phyloP scores from a whole-genome alignment of 2,797 vertebrate species.

The Oreochromis grahami region DNA sequence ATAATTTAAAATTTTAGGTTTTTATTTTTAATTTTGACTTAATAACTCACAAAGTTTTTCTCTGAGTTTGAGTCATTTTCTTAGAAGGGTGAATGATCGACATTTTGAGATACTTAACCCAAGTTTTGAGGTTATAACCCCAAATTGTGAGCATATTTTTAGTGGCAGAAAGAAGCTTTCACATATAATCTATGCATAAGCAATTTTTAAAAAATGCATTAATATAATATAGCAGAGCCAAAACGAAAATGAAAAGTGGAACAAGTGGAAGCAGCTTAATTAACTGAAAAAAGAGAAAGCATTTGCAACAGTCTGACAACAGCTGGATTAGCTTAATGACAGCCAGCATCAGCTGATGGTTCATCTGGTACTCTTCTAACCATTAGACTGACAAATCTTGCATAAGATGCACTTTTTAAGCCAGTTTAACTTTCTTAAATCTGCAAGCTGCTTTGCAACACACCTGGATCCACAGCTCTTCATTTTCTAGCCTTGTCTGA shows the following conservation, averaged over 20 bases:
- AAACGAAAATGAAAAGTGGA: fast-evolving
- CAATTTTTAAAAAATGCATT: background rate
- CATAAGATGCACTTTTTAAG: background rate
- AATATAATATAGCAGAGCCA: background rate
- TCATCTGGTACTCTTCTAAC: background rate
- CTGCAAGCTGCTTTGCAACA: background rate
- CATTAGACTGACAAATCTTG: background rate
- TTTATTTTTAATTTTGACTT: background rate
- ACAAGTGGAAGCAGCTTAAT: background rate
- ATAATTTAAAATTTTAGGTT: background rate
- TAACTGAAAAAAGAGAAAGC: background rate
- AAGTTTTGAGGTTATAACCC: no score
- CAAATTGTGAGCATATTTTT: no score
- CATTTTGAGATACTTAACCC: background rate
- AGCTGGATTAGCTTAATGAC: background rate
- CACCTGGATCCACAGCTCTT: background rate
- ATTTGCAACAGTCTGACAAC: background rate
- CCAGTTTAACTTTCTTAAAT: background rate
- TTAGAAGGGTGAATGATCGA: background rate
- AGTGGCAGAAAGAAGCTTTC: background rate
- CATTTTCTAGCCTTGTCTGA: background rate
- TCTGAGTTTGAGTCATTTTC: background rate
- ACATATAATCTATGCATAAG: background rate
- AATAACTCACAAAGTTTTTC: background rate
- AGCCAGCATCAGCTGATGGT: background rate